Percentiles rank a stretch among this genome's conserved stretches.
Evolutionary conservation across 2,888 invertebrate species (phyloP).

Genomic region (Tenthredo livida): DNA sequence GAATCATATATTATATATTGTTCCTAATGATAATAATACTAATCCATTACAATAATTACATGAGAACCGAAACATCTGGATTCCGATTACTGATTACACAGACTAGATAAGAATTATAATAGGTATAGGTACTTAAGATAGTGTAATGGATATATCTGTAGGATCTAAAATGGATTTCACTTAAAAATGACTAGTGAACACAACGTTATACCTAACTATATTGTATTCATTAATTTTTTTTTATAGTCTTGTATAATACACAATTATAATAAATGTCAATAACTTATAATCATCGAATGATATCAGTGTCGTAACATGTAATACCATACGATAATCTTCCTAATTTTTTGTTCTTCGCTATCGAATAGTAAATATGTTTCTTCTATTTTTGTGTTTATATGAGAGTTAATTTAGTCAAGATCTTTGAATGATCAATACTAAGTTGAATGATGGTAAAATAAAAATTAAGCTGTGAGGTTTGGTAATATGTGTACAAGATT

Average conservation of each 20-base stretch:
- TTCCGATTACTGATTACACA: conserved; percentile 43
- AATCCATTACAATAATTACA: conserved; percentile 61
- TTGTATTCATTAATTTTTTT: conserved; percentile 47
- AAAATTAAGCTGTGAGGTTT: not conserved
- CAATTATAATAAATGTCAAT: conserved; percentile 26
- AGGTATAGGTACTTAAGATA: not conserved
- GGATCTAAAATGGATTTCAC: conserved; percentile 24
- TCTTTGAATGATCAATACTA: not conserved
- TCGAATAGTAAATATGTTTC: not conserved
- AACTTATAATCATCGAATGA: not conserved
- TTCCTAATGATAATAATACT: conserved; percentile 59
- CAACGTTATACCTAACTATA: conserved; percentile 55
- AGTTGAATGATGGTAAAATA: not conserved
- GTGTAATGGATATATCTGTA: conserved; percentile 20
- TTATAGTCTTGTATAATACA: conserved; percentile 30
- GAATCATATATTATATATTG: conserved; percentile 58
- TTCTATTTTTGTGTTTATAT: not conserved
- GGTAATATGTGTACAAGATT: not conserved
- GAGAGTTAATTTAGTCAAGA: not conserved
- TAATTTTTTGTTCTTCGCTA: too few relatives aligned
- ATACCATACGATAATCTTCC: not conserved
- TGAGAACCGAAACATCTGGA: conserved; percentile 17
- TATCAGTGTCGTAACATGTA: conserved; percentile 26
- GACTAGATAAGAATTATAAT: conserved; percentile 50
- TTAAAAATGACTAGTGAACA: conserved; percentile 57